A percentile compares a stretch with the other conserved stretches of the same genome.
These are phyloP conservation scores for Pristionchus entomophagus DNA, from an alignment of 2,888 invertebrate genomes.

Conservation along the genomic window DNA sequence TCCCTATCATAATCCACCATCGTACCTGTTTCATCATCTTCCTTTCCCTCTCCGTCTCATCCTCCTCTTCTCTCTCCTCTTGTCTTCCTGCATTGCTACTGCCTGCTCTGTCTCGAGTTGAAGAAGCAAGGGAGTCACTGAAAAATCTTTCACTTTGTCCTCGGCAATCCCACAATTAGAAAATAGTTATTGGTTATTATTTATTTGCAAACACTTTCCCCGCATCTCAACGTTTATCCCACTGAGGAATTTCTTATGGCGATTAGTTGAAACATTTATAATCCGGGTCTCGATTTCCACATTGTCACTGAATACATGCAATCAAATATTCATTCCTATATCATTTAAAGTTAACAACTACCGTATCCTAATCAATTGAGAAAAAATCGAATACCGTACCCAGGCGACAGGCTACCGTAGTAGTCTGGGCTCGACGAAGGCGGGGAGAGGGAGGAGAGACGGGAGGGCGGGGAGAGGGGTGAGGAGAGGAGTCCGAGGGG, in stretches of 20 bases:
- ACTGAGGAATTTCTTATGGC: background rate
- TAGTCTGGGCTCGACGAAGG: slow-evolving; percentile 26
- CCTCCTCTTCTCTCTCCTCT: slow-evolving; percentile 46
- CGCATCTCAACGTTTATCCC: no score
- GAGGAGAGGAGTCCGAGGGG: slow-evolving; percentile 42
- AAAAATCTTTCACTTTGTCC: no score
- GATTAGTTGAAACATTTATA: background rate
- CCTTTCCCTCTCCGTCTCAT: slow-evolving; percentile 38
- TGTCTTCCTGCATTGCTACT: slow-evolving; percentile 47
- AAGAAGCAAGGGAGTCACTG: background rate
- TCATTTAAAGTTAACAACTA: background rate
- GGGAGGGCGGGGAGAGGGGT: slow-evolving; percentile 48
- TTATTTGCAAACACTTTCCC: no score
- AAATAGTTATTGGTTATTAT: no score
- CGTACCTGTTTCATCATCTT: slow-evolving; percentile 41
- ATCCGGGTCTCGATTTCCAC: no score
- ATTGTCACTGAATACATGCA: no score
- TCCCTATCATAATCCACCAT: background rate
- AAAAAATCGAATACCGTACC: no score
- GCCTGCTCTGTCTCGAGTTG: background rate
- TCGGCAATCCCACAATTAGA: no score
- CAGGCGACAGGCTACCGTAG: background rate
- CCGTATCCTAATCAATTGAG: no score
- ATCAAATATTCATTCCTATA: no score
- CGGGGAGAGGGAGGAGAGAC: slow-evolving; percentile 42